Conservation (phyloP, 1,140 invertebrate genomes). For the Cataglyphis hispanica region DNA sequence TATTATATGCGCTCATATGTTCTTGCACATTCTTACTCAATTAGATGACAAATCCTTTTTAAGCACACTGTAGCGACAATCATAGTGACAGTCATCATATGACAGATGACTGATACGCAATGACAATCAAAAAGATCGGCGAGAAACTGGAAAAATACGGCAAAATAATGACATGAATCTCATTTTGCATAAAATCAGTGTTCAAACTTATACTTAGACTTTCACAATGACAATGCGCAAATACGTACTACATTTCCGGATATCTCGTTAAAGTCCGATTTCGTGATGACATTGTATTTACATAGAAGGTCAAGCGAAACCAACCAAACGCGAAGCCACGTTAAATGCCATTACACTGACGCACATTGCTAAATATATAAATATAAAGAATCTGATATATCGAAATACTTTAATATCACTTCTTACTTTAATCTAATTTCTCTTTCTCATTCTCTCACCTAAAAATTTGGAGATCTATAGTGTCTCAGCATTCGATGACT, state of each 20-base stretch:
- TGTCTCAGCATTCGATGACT: no score
- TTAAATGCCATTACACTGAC: conserved; percentile 1
- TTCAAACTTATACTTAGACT: conserved; percentile 21
- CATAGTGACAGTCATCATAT: neutral
- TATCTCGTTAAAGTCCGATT: conserved; percentile 33
- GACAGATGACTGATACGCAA: neutral
- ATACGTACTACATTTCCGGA: conserved; percentile 16
- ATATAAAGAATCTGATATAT: no score
- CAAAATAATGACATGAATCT: conserved; percentile 9
- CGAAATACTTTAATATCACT: no score
- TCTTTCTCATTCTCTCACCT: no score
- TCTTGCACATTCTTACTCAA: neutral
- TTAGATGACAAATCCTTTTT: neutral
- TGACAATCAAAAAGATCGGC: neutral
- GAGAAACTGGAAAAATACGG: neutral
- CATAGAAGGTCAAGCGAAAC: conserved; percentile 13
- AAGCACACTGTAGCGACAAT: neutral
- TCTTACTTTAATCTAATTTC: no score
- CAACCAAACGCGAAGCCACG: neutral
- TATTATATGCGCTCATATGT: neutral
- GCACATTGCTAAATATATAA: neutral
- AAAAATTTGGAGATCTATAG: no score
- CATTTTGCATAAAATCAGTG: conserved; percentile 6
- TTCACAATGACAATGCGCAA: conserved; percentile 37
- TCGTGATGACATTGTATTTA: neutral